Evolutionary conservation across 2,113 vertebrate species (phyloP), one percentile per base, ranked within the genome.

Genomic region (Mirza zaza): DNA sequence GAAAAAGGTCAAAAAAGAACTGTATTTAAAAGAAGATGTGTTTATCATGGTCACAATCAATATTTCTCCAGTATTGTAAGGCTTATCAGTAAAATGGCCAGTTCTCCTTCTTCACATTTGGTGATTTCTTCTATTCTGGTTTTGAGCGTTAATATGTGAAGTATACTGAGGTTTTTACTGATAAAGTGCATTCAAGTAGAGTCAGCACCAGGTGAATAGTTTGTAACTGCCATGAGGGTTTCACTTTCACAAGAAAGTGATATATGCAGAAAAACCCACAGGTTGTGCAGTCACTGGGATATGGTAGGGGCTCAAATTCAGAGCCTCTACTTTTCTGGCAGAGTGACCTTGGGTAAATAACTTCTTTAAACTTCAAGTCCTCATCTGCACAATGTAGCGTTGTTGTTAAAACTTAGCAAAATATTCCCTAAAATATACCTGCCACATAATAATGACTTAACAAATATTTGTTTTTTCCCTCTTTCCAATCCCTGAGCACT

Each of bases 11-110:
- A 92, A 6, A 2, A n/a, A n/a, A 80, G 10, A 32, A 14, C 10
- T 45, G 1, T 55, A 80, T 95, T 67, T 97, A 92, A 95, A 95
- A 88, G 59, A 21, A 87, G 32, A 80, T 71, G 13, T 57, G 17
- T 73, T 85, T 77, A 45, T 80, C 48, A 65, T 48, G 81, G 65
- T 61, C 48, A 45, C 88, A 88, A 87, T 93, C 18, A 75, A 36
- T 89, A 79, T 27, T 71, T 83, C 20, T 70, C 27, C 8, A 61
- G 14, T 70, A 82, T 77, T 93, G 1, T 67, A 83, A 94, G 17
- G 5, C 20, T 90, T 8, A 63, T 85, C 59, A 91, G 59, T 90
- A 95, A 92, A 95, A 85, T 52, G 27, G 2, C 18, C 7, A 27
- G 8, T 21, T 14, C 29, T 70, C 52, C 42, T 86, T 91, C 21